Evolutionary conservation across 2,113 vertebrate genomes (phyloP), one percentile per base, ranked within the genome.

Genomic region (Nycticryphes semicollaris): DNA sequence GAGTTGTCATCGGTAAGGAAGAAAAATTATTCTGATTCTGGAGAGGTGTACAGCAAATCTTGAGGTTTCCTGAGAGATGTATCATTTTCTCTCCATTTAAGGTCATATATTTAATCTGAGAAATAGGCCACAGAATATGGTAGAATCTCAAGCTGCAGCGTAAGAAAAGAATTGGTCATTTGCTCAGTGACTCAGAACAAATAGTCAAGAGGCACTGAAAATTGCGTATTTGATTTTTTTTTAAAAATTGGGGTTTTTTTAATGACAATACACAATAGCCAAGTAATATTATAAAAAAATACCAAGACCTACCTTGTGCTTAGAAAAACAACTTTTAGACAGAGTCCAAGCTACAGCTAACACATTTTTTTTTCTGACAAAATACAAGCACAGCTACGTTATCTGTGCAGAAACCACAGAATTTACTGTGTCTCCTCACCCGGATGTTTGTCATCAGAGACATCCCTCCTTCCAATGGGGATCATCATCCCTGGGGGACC

Each of bases 21-120:
- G 95, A 98, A 97, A 97, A 97, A 97, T 96, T 15, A 45, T 93
- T 86, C 79, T 37, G 92, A 96, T 95, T 96, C 90, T 95, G 89
- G 66, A 77, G 94, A 97, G 96, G 84, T 50, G 82, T 89, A 88
- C 7, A 95, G 83, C 62, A 93, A 64, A 93, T 93, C 51, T 89
- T 89, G 51, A 73, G 73, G 72, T 96, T 97, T 95, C 77, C 67
- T 72, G 95, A 97, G 95, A 93, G 93, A 96, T 67, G 19, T 31
- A 88, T 93, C 35, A 67, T 48, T 87, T 84, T 90, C 87, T 91
- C 45, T 66, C 11, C 4, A 25, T 87, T 89, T 96, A 93, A 96
- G 90, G 62, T 47, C 69, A 62, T 78, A 92, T 85, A 96, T 96
- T 96, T 91, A 94, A 86, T 89, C 50, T 57, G 92, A 93, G 45